Base-by-base conservation (phyloP, 2,797 vertebrate species). In the Sparidentex hasta region DNA sequence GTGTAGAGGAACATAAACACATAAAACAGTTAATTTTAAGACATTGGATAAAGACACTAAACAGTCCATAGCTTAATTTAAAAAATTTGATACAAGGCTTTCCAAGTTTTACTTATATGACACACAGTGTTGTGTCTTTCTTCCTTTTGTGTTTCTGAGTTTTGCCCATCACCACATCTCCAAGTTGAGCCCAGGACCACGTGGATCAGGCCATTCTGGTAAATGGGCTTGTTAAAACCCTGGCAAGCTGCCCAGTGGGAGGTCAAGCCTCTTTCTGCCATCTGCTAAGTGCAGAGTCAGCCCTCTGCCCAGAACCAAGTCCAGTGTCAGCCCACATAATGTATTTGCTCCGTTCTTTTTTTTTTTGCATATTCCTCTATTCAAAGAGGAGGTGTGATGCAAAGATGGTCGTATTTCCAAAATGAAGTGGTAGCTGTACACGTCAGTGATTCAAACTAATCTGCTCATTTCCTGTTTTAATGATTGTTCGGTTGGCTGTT, bases 191-290 rank as follows among this genome's bases (percentile, higher is more conserved):
- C 58, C 17, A 44, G 70, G 72, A 59, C 50, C 23, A 0, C 5
- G 55, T 56, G 63, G 61, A 78, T 81, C 6, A 43, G 65, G 57
- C 23, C 64, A 47, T 70, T 76, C 38, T 66, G 76, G 66, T 81
- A 81, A 84, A 81, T 48, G 65, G 56, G 67, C 41, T 75, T 71
- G 63, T 79, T 85, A 58, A 84, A 82, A 47, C 50, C 27, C 59
- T 77, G 77, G 67, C 66, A 47, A 41, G 57, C 51, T 23, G 65
- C 74, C 77, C 67, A 65, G 52, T 41, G 47, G 73, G 50, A 55
- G 27, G 46, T 44, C 43, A 44, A 17, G 27, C 25, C 20, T 71
- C 71, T 51, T 21, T 68, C 47, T 73, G 27, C 77, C 81, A 62
- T 83, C 66, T 82, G 75, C 68, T 74, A 52, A 57, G 50, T 71